A percentile compares a stretch with the other conserved stretches of the same genome.
These are phyloP conservation scores for Pteronotus mesoamericanus DNA, from an alignment of 2,797 vertebrate genomes.

Conservation along the genomic window DNA sequence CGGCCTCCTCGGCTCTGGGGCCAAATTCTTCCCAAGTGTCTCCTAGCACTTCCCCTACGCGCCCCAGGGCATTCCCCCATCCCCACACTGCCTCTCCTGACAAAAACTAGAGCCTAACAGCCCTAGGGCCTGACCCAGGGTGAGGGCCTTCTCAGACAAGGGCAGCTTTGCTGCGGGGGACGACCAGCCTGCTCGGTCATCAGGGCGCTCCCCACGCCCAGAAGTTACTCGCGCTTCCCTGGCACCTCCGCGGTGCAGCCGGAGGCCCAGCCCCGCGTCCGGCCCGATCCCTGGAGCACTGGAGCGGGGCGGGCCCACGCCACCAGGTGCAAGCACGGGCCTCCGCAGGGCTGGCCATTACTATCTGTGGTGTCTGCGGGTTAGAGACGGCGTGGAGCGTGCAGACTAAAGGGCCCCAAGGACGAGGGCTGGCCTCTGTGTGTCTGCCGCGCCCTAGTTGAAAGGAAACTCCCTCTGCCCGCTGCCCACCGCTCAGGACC, in stretches of 20 bases:
- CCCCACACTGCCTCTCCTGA: background rate
- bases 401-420: background rate
- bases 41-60: background rate
- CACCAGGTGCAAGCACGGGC: background rate
- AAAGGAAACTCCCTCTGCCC: background rate
- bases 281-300: background rate
- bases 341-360: accelerated
- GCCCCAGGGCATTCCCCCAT: accelerated
- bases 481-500: background rate
- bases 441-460: background rate
- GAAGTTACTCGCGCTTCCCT: background rate
- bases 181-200: accelerated
- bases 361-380: background rate
- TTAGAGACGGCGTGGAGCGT: background rate
- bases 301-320: background rate
- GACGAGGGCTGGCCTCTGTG: background rate
- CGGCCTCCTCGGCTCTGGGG: background rate
- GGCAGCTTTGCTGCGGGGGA: accelerated
- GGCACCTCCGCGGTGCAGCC: accelerated
- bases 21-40: background rate
- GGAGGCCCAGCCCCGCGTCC: background rate
- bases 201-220: accelerated
- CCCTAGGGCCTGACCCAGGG: background rate
- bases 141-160: accelerated
- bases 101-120: background rate